Percentiles rank a stretch among this genome's conserved stretches.
phyloP scores from a whole-genome alignment of 2,888 invertebrate genomes.

The Spisula subtruncata region DNA sequence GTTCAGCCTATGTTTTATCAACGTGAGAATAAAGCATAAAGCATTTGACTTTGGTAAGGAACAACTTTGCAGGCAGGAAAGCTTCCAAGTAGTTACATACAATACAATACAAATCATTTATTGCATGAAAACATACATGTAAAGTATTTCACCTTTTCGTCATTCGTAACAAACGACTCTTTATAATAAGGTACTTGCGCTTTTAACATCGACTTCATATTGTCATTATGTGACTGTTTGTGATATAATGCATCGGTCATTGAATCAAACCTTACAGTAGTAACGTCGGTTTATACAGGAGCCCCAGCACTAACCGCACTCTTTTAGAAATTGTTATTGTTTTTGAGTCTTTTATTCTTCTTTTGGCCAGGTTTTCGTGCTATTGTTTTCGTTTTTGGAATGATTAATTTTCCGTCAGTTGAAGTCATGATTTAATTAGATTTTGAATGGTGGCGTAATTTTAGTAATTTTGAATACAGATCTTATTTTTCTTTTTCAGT shows the following conservation, averaged over 20 bases:
- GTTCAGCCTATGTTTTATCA: not conserved
- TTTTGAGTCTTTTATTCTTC: too few relatives aligned
- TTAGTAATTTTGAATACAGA: constrained; percentile 10
- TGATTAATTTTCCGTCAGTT: too few relatives aligned
- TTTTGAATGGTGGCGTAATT: too few relatives aligned
- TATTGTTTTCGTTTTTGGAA: too few relatives aligned
- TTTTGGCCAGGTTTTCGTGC: too few relatives aligned
- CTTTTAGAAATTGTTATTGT: too few relatives aligned
- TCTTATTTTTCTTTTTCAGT: constrained; percentile 24
- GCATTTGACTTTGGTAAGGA: not conserved
- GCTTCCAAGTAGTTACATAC: not conserved
- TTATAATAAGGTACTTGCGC: not conserved
- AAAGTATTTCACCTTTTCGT: not conserved
- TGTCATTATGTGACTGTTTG: not conserved
- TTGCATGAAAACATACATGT: not conserved
- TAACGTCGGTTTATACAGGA: not conserved
- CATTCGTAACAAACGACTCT: not conserved
- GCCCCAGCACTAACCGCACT: not conserved
- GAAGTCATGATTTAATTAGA: too few relatives aligned
- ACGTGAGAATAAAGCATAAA: not conserved
- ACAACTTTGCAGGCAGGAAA: not conserved
- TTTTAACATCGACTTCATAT: not conserved
- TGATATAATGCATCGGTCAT: not conserved
- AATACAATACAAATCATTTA: not conserved
- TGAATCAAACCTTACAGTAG: not conserved